phyloP scores from a whole-genome alignment of 2,888 invertebrate species.

The Dynastes tityus region DNA sequence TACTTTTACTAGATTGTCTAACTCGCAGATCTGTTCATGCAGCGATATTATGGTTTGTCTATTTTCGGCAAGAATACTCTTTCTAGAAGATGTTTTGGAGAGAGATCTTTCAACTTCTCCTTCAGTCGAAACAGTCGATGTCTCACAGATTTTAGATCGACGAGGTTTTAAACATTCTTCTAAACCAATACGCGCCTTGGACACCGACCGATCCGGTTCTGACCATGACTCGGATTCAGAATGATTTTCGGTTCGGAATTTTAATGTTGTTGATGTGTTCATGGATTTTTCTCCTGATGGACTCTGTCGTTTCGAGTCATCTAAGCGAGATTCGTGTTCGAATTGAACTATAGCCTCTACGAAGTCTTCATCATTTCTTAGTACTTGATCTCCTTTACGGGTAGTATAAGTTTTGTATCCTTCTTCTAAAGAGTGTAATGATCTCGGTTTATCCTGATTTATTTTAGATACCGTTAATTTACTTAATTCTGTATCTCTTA shows the following conservation, averaged over 20 bases:
- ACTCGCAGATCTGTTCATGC: conserved; percentile 69
- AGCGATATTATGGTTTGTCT: conserved; percentile 62
- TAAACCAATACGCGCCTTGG: conserved; percentile 84
- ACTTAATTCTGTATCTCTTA: conserved; percentile 66
- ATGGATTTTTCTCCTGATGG: conserved; percentile 54
- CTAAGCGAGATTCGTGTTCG: conserved; percentile 49
- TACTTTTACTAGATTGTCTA: conserved; percentile 69
- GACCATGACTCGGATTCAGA: conserved; percentile 91
- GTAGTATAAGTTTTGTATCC: conserved; percentile 46
- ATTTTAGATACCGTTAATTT: conserved; percentile 54
- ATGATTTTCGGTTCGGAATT: conserved; percentile 63
- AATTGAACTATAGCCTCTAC: conserved; percentile 54
- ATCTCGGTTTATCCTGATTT: not conserved
- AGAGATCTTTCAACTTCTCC: conserved; percentile 59
- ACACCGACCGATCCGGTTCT: conserved; percentile 88
- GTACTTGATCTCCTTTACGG: conserved; percentile 53
- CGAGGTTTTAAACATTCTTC: conserved; percentile 65
- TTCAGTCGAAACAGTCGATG: conserved; percentile 64
- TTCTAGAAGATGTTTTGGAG: conserved; percentile 55
- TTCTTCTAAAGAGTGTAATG: conserved; percentile 46
- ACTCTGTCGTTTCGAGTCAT: conserved; percentile 36
- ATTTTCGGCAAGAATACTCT: conserved; percentile 58
- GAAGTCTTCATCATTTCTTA: conserved; percentile 57
- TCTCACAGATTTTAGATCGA: conserved; percentile 29
- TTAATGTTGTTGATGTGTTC: conserved; percentile 60